Conservation (phyloP, 2,113 vertebrate species). For the cat (Felis catus) region DNA sequence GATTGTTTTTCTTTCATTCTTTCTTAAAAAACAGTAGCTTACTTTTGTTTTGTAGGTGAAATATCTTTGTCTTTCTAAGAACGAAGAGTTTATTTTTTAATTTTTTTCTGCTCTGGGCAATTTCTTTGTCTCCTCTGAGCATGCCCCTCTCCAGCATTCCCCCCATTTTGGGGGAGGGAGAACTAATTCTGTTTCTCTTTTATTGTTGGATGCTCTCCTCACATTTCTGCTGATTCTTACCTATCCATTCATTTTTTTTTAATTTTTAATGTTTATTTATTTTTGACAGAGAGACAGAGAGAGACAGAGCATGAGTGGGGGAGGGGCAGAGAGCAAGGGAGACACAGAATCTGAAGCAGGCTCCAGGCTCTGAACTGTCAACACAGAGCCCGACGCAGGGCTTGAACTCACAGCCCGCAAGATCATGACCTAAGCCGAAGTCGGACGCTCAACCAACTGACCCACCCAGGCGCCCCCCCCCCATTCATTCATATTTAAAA, state of each 20-base stretch:
- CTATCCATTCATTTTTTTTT: background rate
- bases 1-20: background rate
- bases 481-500: too few species aligned
- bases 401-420: too few species aligned
- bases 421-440: too few species aligned
- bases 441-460: too few species aligned
- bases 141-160: background rate
- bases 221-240: background rate
- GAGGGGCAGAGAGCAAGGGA: too few species aligned
- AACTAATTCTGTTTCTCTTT: background rate
- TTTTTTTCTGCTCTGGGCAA: background rate
- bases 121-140: background rate
- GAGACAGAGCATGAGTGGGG: too few species aligned
- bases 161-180: background rate
- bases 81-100: background rate
- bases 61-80: background rate
- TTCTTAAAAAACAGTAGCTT: background rate
- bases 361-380: too few species aligned
- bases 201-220: background rate
- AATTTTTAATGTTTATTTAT: too few species aligned
- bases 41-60: background rate
- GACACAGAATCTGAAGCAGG: too few species aligned
- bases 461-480: too few species aligned
- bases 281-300: too few species aligned
- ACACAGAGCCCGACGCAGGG: too few species aligned